phyloP scores from a whole-genome alignment of 2,888 invertebrate genomes.

The Standfussiana lucernea region DNA sequence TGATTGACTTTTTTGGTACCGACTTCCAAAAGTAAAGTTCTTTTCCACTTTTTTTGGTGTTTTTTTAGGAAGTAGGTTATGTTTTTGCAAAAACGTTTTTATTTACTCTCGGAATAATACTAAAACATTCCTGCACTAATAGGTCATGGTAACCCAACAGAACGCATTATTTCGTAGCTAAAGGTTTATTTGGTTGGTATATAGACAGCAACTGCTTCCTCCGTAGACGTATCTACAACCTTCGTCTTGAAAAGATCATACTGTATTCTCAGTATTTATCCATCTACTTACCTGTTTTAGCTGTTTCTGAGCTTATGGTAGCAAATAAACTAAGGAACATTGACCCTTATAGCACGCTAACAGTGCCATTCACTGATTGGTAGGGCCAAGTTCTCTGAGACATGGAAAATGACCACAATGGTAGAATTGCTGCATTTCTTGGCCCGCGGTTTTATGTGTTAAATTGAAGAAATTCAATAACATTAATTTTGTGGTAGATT shows the following conservation, averaged over 20 bases:
- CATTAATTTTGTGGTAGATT: slow-evolving; percentile 34
- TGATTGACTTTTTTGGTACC: too few species aligned
- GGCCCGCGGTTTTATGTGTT: background rate
- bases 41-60: too few species aligned
- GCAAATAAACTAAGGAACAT: background rate
- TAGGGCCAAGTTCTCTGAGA: background rate
- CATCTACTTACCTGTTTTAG: background rate
- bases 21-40: too few species aligned
- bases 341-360: background rate
- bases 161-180: background rate
- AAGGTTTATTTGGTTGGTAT: background rate
- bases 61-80: too few species aligned
- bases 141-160: too few species aligned
- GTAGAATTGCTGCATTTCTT: slow-evolving; percentile 36
- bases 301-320: background rate
- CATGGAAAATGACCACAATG: slow-evolving; percentile 8
- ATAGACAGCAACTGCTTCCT: background rate
- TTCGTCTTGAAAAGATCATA: background rate
- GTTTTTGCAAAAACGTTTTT: too few species aligned
- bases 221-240: background rate
- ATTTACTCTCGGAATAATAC: too few species aligned
- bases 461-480: slow-evolving; percentile 41
- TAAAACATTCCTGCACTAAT: too few species aligned
- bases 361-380: background rate
- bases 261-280: background rate